Conservation (phyloP, 2,797 vertebrate genomes). For the Oreochromis grahami region DNA sequence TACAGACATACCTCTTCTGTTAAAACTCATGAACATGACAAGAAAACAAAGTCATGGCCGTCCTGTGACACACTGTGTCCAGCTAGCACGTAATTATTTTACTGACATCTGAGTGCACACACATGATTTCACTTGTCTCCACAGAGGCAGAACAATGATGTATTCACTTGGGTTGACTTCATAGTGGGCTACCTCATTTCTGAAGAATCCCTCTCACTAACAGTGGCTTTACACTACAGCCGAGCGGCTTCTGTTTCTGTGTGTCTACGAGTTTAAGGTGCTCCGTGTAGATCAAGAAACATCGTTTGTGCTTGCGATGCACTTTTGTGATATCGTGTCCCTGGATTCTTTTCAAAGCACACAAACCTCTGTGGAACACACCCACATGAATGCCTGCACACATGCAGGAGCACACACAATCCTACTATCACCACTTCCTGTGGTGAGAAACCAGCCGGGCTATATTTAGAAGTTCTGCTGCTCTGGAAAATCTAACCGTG, state of each 20-base stretch:
- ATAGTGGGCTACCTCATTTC: slow-evolving; percentile 29
- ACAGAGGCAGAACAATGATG: slow-evolving; percentile 27
- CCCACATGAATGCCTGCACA: slow-evolving; percentile 8
- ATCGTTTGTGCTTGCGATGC: slow-evolving; percentile 38
- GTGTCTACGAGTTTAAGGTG: slow-evolving; percentile 13
- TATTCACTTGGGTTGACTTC: slow-evolving; percentile 30
- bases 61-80: slow-evolving; percentile 2
- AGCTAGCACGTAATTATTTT: neutral
- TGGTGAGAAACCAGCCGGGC: slow-evolving; percentile 48
- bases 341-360: slow-evolving; percentile 57
- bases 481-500: slow-evolving; percentile 61
- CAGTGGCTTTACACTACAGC: neutral
- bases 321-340: slow-evolving; percentile 37
- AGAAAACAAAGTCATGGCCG: neutral
- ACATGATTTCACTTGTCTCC: slow-evolving; percentile 18
- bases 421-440: slow-evolving; percentile 74
- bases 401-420: slow-evolving; percentile 35
- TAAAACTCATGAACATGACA: neutral
- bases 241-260: slow-evolving; percentile 30
- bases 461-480: slow-evolving; percentile 69
- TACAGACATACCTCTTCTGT: neutral
- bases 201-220: slow-evolving; percentile 42
- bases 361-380: slow-evolving; percentile 45
- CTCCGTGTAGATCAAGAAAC: slow-evolving; percentile 26
- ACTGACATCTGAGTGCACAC: neutral